phyloP scores from a whole-genome alignment of 1,140 invertebrate genomes.

The Acyrthosiphon pisum region DNA sequence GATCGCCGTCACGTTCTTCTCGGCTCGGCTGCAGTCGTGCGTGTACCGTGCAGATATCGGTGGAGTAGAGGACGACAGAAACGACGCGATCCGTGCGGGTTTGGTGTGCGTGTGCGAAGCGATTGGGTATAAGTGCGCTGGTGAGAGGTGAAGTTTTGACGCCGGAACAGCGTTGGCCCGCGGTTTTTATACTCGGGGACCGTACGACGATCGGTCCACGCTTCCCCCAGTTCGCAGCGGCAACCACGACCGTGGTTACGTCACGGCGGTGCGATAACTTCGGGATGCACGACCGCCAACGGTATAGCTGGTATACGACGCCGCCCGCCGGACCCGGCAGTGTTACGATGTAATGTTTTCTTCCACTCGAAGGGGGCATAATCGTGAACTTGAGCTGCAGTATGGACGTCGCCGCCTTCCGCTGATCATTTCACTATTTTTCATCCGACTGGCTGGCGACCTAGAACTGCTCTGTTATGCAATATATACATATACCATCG shows the following conservation, averaged over 20 bases:
- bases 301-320: neutral
- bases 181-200: slow-evolving; percentile 25
- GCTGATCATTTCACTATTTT: neutral
- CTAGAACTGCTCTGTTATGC: slow-evolving; percentile 16
- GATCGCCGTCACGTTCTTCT: neutral
- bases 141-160: slow-evolving; percentile 44
- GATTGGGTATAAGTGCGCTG: neutral
- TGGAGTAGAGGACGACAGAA: too few relatives aligned
- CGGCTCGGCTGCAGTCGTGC: neutral
- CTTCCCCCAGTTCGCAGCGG: neutral
- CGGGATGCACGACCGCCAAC: neutral
- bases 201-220: neutral
- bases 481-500: neutral
- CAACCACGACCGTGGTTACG: neutral
- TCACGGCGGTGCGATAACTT: neutral
- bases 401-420: neutral
- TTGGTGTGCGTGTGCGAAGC: neutral
- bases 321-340: neutral
- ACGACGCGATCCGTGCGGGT: neutral
- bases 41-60: neutral
- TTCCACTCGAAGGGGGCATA: neutral
- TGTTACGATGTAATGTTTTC: neutral
- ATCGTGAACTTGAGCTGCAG: slow-evolving; percentile 26
- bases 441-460: neutral
- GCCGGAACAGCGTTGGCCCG: neutral